phyloP scores from a whole-genome alignment of 2,797 vertebrate species.

The Thaleichthys pacificus region DNA sequence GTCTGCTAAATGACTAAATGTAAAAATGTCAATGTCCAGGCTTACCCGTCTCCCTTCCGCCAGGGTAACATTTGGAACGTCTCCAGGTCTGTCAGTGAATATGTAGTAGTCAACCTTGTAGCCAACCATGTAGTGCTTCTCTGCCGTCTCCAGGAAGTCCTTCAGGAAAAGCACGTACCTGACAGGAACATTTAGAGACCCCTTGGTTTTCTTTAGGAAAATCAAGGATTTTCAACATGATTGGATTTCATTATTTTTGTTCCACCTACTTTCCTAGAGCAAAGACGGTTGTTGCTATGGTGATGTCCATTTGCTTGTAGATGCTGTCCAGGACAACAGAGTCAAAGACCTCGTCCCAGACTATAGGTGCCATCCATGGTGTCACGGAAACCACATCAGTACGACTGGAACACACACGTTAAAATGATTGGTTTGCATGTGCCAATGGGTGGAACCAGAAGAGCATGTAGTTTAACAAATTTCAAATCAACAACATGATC shows the following conservation, averaged over 20 bases:
- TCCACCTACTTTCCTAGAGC: slow-evolving; percentile 61
- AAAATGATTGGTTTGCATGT: too few relatives aligned
- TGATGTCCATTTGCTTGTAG: slow-evolving; percentile 49
- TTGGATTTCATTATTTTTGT: not conserved
- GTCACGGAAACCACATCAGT: slow-evolving; percentile 52
- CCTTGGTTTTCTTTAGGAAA: not conserved
- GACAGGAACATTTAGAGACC: not conserved
- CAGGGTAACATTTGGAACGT: slow-evolving; percentile 32
- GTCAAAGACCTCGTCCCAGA: slow-evolving; percentile 64
- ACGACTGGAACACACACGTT: slow-evolving; percentile 29
- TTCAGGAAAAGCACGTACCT: slow-evolving; percentile 62
- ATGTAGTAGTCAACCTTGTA: slow-evolving; percentile 55
- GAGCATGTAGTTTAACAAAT: too few relatives aligned
- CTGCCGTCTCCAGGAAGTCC: slow-evolving; percentile 57
- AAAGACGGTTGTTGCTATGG: slow-evolving; percentile 54
- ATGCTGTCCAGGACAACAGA: slow-evolving; percentile 53
- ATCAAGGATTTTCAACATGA: not conserved
- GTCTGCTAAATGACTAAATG: too few relatives aligned
- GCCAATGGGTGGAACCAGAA: too few relatives aligned
- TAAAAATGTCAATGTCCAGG: too few relatives aligned
- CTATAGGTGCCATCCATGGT: slow-evolving; percentile 59
- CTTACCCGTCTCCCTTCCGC: not conserved
- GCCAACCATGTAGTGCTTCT: slow-evolving; percentile 61
- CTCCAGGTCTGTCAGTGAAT: slow-evolving; percentile 51
- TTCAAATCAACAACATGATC: too few relatives aligned